Base-by-base conservation (phyloP, 30 jellyfish, hydroid and myxozoan genomes). In the Clytia hemisphaerica region DNA sequence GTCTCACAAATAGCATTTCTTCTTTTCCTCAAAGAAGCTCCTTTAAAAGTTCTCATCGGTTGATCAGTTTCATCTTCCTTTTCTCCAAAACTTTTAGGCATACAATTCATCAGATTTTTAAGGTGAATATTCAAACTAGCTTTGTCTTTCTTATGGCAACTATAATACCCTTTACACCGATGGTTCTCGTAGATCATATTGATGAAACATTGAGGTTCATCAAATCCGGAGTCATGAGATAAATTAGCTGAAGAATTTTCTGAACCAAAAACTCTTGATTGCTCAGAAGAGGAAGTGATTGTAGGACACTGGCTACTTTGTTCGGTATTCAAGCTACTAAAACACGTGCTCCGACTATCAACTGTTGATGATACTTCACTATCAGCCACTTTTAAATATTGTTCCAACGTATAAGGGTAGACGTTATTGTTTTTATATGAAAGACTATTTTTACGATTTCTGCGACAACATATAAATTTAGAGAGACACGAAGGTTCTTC, bases 1-100 rank as follows among this genome's bases (percentile, higher is more conserved):
- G 96, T 87, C 53, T 87, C 96, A 50, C 96, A 87, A 30, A 87
- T 79, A 0, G 96, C 96, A 73, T 87, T 72, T 24, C 96, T 62
- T 63, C 96, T 31, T 10, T 87, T 83, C 16, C 94, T 49, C 35
- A 79, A 51, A 45, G 79, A 87, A 0, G 71, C 61, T 45, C 61
- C 68, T 29, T 79, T 50, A 14, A 79, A 54, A 4, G 57, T 59
- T 27, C 68, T 68, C 49, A 58, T 79, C 25, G 69, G 40, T 73
- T 67, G 70, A 37, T 36, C 70, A 40, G 67, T 57, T 28, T 69
- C 71, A 18, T 87, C 78, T 40, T 76, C 93, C 37, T 73, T 48
- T 22, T 84, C 96, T 40, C 86, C 49, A 46, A 37, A 73, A 38
- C 77, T 72, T 65, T 60, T 80, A 10, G 96, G 96, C 96, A 87